Evolutionary conservation across 2,888 invertebrate genomes (phyloP), one percentile per base, ranked within the genome.

Genomic region (Polyommatus icarus): DNA sequence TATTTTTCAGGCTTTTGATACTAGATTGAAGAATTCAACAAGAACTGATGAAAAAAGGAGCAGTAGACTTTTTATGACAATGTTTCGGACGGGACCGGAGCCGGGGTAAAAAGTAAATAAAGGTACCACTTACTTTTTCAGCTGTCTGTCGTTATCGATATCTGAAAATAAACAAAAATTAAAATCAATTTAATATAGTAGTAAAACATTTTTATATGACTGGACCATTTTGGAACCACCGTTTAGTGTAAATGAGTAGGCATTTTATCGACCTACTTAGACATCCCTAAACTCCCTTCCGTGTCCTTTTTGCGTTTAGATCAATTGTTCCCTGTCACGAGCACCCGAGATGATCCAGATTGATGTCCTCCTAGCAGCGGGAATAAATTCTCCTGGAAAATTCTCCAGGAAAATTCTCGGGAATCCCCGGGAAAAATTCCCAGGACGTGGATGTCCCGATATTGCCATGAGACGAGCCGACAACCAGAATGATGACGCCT

Each of bases 291-390:
- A 32, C 15, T 36, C n/a, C 71, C 40, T 24, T 46, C 12, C 72
- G 12, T 20, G 73, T 73, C 73, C 73, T 46, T 73, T 73, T 46
- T 72, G 72, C 73, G 73, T 73, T 73, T 24, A 73, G 73, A 73
- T 73, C 73, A 73, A 73, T 73, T 73, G 73, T 46, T 12, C 40
- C 73, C 46, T 73, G 73, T 73, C 73, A 46, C 73, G 73, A 73
- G 46, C 73, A 72, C n/a, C 71, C 71, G 40, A 40, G 40, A 40
- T 40, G 73, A 73, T 73, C 73, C 73, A 73, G 73, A 73, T 50
- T 73, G 73, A 73, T 73, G 73, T 46, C 20, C 8, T 40, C 73
- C 24, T 24, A 24, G 5, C 40, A 73, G 20, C n/a, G 10, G 72
- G 46, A 40, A 73, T 72, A 72, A 67, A 67, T 67, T 67, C 18